Conservation (phyloP, 2,797 vertebrate genomes). For the Phoxinus dragarum region DNA sequence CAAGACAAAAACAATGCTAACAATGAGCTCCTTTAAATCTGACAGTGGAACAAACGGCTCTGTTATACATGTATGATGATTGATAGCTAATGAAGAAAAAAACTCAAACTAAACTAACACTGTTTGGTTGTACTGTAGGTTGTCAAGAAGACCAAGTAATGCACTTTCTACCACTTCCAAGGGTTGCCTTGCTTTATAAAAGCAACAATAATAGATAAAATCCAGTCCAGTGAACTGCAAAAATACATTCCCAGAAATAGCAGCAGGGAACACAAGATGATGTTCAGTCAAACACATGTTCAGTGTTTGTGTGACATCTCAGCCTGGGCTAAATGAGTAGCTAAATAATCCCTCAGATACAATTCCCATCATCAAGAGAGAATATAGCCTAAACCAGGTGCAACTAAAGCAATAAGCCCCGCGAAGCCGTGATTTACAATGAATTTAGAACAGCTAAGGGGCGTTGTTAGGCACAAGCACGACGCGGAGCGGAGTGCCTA, state of each 20-base stretch:
- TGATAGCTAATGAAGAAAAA: background rate
- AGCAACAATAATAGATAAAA: background rate
- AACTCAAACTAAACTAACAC: background rate
- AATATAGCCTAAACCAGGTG: background rate
- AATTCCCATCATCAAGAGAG: background rate
- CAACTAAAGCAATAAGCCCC: no score
- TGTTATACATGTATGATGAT: slow-evolving; percentile 2
- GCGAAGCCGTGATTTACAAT: no score
- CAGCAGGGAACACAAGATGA: background rate
- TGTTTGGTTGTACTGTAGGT: background rate
- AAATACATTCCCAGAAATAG: background rate
- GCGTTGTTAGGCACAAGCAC: no score
- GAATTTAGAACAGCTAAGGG: no score
- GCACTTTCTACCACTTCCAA: background rate
- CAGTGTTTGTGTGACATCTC: background rate
- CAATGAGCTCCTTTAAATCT: slow-evolving; percentile 7
- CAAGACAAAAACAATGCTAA: background rate
- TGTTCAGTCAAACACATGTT: background rate
- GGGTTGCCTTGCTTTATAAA: slow-evolving; percentile 8
- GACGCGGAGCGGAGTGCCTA: no score
- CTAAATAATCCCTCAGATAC: background rate
- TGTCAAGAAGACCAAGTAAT: slow-evolving; percentile 2
- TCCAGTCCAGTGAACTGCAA: slow-evolving; percentile 11
- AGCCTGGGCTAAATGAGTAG: background rate
- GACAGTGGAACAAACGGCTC: background rate